Conservation (phyloP, 2,888 invertebrate species). For the Cosmia trapezina region DNA sequence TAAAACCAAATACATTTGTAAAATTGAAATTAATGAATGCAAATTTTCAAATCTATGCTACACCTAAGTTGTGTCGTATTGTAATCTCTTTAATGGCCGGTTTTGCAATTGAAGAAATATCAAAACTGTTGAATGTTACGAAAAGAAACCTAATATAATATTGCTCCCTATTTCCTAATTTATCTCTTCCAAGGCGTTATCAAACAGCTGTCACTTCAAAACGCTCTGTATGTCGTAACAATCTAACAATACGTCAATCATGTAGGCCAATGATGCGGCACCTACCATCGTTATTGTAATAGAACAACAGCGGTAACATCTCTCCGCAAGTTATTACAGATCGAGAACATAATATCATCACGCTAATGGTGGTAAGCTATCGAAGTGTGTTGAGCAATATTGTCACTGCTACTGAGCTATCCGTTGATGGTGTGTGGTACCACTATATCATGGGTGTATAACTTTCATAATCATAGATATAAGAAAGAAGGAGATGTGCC, state of each 20-base stretch:
- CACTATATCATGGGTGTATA: neutral
- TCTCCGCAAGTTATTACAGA: slow-evolving; percentile 31
- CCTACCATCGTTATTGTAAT: slow-evolving; percentile 42
- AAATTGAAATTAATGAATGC: too few species aligned
- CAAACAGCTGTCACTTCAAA: slow-evolving; percentile 2
- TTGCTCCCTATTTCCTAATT: neutral
- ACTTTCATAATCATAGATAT: neutral
- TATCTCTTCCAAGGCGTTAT: neutral
- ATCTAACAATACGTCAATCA: slow-evolving; percentile 40
- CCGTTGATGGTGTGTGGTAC: neutral
- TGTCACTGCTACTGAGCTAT: slow-evolving; percentile 17
- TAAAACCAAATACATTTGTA: too few species aligned
- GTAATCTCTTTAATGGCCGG: neutral
- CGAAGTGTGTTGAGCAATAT: slow-evolving; percentile 33
- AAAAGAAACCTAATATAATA: neutral
- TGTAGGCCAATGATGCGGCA: slow-evolving; percentile 25
- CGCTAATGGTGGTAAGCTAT: slow-evolving; percentile 39
- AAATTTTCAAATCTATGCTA: too few species aligned
- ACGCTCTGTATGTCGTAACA: slow-evolving; percentile 12
- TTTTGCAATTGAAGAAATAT: neutral
- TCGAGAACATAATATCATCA: slow-evolving; percentile 37
- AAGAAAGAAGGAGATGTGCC: too few species aligned
- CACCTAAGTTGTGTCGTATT: too few species aligned
- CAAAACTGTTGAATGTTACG: neutral
- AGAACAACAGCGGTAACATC: slow-evolving; percentile 47